Evolutionary conservation across 2,888 invertebrate genomes (phyloP).

Genomic region (Drosophila lacicola): DNA sequence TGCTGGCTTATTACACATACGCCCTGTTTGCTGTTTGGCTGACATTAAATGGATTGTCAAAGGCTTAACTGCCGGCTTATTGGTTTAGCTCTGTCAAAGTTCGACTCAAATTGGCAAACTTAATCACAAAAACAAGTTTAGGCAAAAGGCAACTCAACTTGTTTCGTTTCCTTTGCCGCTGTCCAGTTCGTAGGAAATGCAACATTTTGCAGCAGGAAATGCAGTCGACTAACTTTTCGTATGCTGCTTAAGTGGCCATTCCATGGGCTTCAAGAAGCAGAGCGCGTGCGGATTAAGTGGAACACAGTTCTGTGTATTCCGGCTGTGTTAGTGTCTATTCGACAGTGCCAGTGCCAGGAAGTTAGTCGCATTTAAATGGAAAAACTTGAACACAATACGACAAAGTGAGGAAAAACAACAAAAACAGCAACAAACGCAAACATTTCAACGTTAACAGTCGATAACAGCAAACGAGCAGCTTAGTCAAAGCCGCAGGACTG

Average conservation of each 20-base stretch:
- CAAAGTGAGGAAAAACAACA: conserved; percentile 27
- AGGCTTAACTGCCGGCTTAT: conserved; percentile 28
- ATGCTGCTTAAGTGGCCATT: conserved; percentile 29
- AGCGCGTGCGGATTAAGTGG: not conserved
- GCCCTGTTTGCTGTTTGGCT: not conserved
- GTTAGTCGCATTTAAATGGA: conserved; percentile 62
- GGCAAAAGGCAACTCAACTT: conserved; percentile 25
- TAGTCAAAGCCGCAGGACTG: conserved; percentile 35
- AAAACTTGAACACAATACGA: conserved; percentile 52
- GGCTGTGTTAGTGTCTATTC: conserved; percentile 10
- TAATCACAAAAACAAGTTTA: conserved; percentile 58
- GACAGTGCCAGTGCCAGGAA: conserved; percentile 45
- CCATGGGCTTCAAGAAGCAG: not conserved
- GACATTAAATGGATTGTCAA: conserved; percentile 13
- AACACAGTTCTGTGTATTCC: too few relatives aligned
- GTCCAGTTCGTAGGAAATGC: conserved; percentile 64
- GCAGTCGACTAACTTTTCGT: conserved; percentile 61
- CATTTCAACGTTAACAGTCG: conserved; percentile 42
- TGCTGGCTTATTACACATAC: conserved; percentile 13
- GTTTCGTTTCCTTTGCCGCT: conserved; percentile 33
- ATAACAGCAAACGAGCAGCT: conserved; percentile 46
- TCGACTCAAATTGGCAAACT: conserved; percentile 48
- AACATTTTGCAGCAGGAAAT: conserved; percentile 69
- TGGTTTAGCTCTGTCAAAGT: conserved; percentile 35
- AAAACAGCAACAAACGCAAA: conserved; percentile 15